Conservation (phyloP, 2,797 vertebrate genomes). For the Diceros bicornis region DNA sequence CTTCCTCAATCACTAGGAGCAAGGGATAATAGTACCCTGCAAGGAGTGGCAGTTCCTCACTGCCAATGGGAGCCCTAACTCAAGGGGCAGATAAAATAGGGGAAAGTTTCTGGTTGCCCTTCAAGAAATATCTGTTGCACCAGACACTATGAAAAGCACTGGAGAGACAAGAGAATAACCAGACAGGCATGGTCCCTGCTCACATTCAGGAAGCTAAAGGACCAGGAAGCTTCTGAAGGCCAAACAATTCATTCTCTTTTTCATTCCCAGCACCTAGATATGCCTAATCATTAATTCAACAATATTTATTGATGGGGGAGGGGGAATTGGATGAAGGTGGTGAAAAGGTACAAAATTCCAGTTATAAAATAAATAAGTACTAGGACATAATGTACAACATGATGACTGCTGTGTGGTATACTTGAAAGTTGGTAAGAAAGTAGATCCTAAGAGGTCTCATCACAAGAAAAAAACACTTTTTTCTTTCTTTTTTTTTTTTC, state of each 20-base stretch:
- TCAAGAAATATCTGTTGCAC: neutral
- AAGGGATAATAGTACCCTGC: neutral
- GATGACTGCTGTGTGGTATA: neutral
- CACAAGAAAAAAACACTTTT: neutral
- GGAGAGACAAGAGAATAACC: neutral
- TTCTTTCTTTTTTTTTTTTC: neutral
- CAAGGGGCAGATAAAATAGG: neutral
- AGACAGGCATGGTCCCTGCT: neutral
- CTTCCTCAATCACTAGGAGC: neutral
- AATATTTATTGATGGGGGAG: neutral
- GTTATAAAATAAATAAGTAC: neutral
- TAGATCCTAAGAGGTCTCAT: neutral
- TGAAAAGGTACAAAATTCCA: neutral
- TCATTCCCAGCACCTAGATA: neutral
- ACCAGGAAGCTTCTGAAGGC: neutral
- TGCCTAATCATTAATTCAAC: neutral
- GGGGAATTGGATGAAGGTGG: neutral
- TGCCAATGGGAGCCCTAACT: neutral
- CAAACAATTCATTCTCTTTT: neutral
- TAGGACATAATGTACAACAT: neutral
- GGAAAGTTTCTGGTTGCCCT: neutral
- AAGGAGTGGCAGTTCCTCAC: neutral
- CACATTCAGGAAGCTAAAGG: neutral
- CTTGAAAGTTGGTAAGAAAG: neutral
- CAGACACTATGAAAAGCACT: neutral